phyloP scores from a whole-genome alignment of 2,113 vertebrate species.

The Neogobius melanostomus region DNA sequence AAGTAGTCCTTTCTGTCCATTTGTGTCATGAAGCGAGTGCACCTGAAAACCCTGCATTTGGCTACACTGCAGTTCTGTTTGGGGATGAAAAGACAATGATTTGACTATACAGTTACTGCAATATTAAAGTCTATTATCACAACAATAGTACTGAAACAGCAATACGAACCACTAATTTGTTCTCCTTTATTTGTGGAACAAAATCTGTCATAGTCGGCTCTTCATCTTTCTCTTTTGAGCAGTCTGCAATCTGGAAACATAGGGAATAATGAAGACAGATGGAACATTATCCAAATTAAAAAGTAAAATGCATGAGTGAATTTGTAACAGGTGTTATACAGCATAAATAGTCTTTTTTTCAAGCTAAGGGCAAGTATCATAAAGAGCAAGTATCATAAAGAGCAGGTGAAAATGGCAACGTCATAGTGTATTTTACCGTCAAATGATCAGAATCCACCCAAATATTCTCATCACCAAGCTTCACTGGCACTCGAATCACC shows the following conservation, averaged over 20 bases:
- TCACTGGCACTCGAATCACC: conserved; percentile 73
- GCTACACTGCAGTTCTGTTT: conserved; percentile 79
- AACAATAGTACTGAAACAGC: not conserved
- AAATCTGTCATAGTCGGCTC: conserved; percentile 25
- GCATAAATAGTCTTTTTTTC: not conserved
- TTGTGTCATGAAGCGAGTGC: conserved; percentile 51
- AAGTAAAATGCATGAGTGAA: too few relatives aligned
- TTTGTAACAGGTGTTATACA: too few relatives aligned
- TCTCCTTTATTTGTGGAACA: conserved; percentile 46
- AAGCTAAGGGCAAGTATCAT: not conserved
- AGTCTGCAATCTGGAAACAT: conserved; percentile 70
- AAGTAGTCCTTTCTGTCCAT: conserved; percentile 53
- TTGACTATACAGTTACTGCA: not conserved
- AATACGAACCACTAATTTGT: conserved; percentile 59
- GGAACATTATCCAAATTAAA: too few relatives aligned
- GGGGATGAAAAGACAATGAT: not conserved
- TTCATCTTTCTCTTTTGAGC: conserved; percentile 30
- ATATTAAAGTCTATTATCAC: not conserved
- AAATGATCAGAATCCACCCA: conserved; percentile 65
- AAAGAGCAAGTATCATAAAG: too few relatives aligned
- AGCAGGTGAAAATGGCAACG: too few relatives aligned
- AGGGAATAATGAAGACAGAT: not conserved
- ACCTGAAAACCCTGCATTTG: conserved; percentile 68
- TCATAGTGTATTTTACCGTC: conserved; percentile 36
- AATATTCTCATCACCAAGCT: conserved; percentile 65